A percentile compares a stretch with the other conserved stretches of the same genome.
Evolutionary conservation across 2,888 invertebrate genomes (phyloP).

Genomic region (Sturmia bella): DNA sequence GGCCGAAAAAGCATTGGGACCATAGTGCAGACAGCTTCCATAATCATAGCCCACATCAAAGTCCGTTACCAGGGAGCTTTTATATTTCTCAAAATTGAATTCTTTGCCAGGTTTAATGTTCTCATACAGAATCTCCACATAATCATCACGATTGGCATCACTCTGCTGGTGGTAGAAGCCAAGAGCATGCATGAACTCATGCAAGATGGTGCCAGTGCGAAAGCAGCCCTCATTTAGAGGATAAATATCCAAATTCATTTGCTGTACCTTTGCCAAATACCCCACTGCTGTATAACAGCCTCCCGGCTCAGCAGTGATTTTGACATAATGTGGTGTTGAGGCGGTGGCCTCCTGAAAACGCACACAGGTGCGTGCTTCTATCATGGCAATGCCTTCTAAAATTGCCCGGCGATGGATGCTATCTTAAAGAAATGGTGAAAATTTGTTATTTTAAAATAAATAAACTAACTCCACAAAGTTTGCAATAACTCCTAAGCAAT

Average conservation of each 20-base stretch:
- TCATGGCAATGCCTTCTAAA: conserved; percentile 86
- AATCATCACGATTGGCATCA: conserved; percentile 87
- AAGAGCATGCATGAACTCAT: conserved; percentile 89
- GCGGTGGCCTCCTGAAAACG: conserved; percentile 85
- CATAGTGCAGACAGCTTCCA: conserved; percentile 91
- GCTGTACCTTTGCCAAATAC: conserved; percentile 81
- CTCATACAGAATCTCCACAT: conserved; percentile 83
- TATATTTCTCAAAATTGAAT: conserved; percentile 87
- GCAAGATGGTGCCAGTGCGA: conserved; percentile 84
- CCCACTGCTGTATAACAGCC: conserved; percentile 92
- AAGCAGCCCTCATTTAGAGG: conserved; percentile 79
- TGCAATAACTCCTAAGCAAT: no score
- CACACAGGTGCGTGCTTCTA: conserved; percentile 88
- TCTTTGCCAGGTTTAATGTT: conserved; percentile 84
- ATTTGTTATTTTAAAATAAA: not conserved
- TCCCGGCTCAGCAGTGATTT: conserved; percentile 76
- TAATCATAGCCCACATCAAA: conserved; percentile 89
- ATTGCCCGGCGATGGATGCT: conserved; percentile 84
- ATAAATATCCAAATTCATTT: conserved; percentile 78
- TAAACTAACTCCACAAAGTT: no score
- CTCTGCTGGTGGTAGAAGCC: conserved; percentile 93
- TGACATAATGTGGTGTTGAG: conserved; percentile 72
- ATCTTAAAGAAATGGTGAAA: conserved; percentile 68
- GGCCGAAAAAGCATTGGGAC: conserved; percentile 87
- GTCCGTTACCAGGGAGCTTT: conserved; percentile 83